Percentiles rank a stretch among this genome's conserved stretches.
Conservation (phyloP, 2,797 vertebrate genomes). For the Lagodon rhomboides region DNA sequence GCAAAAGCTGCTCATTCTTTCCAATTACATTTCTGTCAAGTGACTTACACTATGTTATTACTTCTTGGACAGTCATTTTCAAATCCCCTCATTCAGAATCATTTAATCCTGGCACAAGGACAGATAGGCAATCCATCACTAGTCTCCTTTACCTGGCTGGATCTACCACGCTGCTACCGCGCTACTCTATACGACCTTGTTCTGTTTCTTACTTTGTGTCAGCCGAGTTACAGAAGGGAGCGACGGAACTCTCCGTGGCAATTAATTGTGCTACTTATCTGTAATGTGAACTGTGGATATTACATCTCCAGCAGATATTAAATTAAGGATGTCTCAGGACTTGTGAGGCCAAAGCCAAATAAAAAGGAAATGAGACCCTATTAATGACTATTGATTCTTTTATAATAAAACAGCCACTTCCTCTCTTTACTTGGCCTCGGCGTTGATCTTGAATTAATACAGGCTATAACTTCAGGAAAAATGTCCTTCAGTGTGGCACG, state of each 20-base stretch:
- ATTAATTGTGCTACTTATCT: constrained; percentile 82
- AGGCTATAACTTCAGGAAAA: constrained; percentile 55
- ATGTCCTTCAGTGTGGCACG: constrained; percentile 41
- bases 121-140: constrained; percentile 75
- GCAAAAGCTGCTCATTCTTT: constrained; percentile 66
- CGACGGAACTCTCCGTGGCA: constrained; percentile 63
- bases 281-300: constrained; percentile 81
- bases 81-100: constrained; percentile 70
- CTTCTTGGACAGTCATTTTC: constrained; percentile 77
- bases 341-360: constrained; percentile 74
- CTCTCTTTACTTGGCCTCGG: constrained; percentile 58
- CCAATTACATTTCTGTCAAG: constrained; percentile 76
- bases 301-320: constrained; percentile 78
- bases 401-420: constrained; percentile 72
- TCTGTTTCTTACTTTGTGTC: constrained; percentile 59
- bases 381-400: constrained; percentile 84
- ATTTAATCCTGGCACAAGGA: constrained; percentile 65
- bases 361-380: constrained; percentile 78
- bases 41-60: constrained; percentile 80
- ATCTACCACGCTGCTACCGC: constrained; percentile 28
- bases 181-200: constrained; percentile 71
- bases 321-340: constrained; percentile 80
- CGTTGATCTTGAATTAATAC: constrained; percentile 67
- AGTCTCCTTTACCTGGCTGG: constrained; percentile 62
- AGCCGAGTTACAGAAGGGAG: constrained; percentile 48